Evolutionary conservation across 2,797 vertebrate species (phyloP).

Genomic region (Molossus molossus): DNA sequence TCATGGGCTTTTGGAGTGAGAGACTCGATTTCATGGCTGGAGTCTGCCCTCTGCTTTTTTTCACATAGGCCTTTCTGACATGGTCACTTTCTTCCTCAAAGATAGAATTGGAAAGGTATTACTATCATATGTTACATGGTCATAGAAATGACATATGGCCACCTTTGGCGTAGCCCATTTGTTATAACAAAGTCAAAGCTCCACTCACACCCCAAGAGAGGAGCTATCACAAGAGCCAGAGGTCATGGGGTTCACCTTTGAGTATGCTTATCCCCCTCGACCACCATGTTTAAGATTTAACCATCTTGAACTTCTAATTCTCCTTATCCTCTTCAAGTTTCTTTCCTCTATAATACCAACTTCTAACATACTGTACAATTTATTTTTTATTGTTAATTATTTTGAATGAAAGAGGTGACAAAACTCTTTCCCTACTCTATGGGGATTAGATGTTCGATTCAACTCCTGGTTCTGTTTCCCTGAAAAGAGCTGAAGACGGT

Average conservation of each 20-base stretch:
- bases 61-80: not conserved
- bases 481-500: not conserved
- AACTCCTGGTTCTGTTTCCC: not conserved
- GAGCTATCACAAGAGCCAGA: not conserved
- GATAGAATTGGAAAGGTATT: not conserved
- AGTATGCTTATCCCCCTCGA: not conserved
- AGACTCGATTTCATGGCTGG: not conserved
- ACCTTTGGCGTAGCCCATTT: not conserved
- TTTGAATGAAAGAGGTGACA: not conserved
- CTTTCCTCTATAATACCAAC: not conserved
- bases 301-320: not conserved
- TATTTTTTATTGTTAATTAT: not conserved
- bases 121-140: not conserved
- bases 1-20: not conserved
- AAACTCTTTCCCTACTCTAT: not conserved
- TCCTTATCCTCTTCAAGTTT: not conserved
- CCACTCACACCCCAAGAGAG: not conserved
- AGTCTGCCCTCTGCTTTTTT: not conserved
- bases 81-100: not conserved
- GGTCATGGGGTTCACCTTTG: not conserved
- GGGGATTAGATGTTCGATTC: not conserved
- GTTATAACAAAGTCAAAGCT: not conserved
- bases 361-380: not conserved
- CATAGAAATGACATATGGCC: not conserved
- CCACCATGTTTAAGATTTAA: not conserved